Evolutionary conservation across 2,888 invertebrate genomes (phyloP).

Genomic region (Herminia tarsipennalis): DNA sequence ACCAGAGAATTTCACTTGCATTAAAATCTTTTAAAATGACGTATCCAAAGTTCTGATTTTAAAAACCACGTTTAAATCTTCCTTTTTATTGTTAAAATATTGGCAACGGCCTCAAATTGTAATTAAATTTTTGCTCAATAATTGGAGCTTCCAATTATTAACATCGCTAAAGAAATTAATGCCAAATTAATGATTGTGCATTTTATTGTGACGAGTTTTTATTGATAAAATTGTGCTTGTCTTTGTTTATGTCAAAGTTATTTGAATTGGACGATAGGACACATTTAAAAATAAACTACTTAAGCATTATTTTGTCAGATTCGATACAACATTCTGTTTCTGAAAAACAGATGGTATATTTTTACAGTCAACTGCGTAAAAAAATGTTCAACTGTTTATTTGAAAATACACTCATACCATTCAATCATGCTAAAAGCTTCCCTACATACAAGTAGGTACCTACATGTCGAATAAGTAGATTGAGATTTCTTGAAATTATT

Average conservation of each 20-base stretch:
- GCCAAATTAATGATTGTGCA: constrained; percentile 46
- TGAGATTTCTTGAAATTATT: constrained; percentile 76
- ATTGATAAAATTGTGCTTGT: constrained; percentile 45
- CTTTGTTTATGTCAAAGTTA: constrained; percentile 42
- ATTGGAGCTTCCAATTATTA: constrained; percentile 67
- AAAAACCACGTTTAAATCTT: not conserved
- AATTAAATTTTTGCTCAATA: constrained; percentile 68
- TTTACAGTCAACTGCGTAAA: constrained; percentile 9
- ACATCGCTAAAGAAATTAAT: constrained; percentile 29
- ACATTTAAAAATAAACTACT: constrained; percentile 29
- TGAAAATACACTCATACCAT: constrained; percentile 48
- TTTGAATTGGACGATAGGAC: constrained; percentile 39
- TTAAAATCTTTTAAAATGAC: too few species aligned
- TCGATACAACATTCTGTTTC: constrained; percentile 20
- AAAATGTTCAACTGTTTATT: constrained; percentile 35
- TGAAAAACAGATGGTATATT: constrained; percentile 34
- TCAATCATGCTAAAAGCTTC: constrained; percentile 80
- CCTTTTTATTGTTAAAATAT: constrained; percentile 3
- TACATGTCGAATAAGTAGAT: constrained; percentile 74
- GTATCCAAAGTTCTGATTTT: not conserved
- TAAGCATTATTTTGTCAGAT: constrained; percentile 45
- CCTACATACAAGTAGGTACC: constrained; percentile 72
- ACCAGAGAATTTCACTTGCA: constrained; percentile 3
- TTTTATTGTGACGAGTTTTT: constrained; percentile 32
- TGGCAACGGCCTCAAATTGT: constrained; percentile 29